These are phyloP conservation scores for Picus viridis DNA, from an alignment of 2,797 vertebrate species.

Conservation along the genomic window DNA sequence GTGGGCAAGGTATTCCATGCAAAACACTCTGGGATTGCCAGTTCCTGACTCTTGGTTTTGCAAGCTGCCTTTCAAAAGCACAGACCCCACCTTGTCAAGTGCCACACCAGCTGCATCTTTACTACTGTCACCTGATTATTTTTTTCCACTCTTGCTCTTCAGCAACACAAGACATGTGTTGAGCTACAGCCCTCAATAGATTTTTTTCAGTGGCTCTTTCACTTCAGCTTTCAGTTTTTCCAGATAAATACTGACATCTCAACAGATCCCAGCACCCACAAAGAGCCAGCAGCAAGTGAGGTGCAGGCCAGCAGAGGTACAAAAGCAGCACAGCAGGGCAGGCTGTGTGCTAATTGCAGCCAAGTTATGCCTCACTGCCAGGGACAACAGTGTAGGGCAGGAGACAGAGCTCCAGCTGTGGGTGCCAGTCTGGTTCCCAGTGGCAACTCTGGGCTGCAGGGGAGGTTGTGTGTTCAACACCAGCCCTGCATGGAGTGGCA, in stretches of 20 bases:
- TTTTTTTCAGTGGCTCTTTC: not conserved
- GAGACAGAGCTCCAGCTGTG: conserved; percentile 49
- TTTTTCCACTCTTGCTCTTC: not conserved
- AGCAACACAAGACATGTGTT: not conserved
- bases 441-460: conserved; percentile 45
- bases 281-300: not conserved
- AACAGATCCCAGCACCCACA: not conserved
- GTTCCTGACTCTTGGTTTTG: not conserved
- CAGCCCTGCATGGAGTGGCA: not conserved
- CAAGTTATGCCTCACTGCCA: conserved; percentile 59
- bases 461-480: conserved; percentile 24
- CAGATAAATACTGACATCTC: not conserved
- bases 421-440: conserved; percentile 52
- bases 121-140: not conserved
- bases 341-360: conserved; percentile 44
- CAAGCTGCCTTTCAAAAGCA: not conserved
- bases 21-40: not conserved
- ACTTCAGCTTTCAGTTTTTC: not conserved
- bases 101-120: not conserved
- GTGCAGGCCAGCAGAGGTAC: conserved; percentile 1
- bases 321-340: conserved; percentile 47
- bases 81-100: not conserved
- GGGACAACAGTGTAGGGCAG: conserved; percentile 61
- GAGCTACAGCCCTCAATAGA: not conserved
- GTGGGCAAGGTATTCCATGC: not conserved